Evolutionary conservation across 1,140 invertebrate species (phyloP).

Genomic region (Aphelinus certus): DNA sequence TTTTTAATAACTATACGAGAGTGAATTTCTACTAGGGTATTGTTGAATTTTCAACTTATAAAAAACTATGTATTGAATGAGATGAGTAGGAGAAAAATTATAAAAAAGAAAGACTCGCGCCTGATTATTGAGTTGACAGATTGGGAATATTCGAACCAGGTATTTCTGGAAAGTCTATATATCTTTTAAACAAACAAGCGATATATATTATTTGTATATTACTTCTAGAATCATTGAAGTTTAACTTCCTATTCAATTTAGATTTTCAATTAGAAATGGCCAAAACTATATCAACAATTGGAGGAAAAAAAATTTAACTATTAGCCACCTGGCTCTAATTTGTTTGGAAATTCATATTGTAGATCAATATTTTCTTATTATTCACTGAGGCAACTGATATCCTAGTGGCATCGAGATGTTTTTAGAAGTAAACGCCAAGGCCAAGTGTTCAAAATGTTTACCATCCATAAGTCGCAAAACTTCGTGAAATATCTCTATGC

Average conservation of each 20-base stretch:
- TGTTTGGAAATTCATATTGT: slow-evolving; percentile 23
- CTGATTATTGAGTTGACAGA: background rate
- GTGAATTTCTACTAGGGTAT: slow-evolving; percentile 15
- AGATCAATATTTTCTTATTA: slow-evolving; percentile 13
- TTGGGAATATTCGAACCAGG: background rate
- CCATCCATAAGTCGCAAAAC: slow-evolving; percentile 8
- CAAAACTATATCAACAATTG: slow-evolving; percentile 35
- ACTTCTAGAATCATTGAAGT: slow-evolving; percentile 6
- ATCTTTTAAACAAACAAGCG: slow-evolving; percentile 21
- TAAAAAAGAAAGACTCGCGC: background rate
- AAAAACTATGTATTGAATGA: background rate
- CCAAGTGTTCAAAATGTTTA: slow-evolving; percentile 25
- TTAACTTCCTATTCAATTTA: background rate
- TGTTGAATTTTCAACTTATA: background rate
- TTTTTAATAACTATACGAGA: background rate
- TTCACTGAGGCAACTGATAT: slow-evolving; percentile 7
- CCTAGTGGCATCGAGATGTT: background rate
- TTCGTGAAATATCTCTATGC: slow-evolving; percentile 24
- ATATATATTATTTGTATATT: slow-evolving; percentile 29
- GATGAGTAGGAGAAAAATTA: slow-evolving; percentile 1
- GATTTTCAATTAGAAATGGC: slow-evolving; percentile 28
- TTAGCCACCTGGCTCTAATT: background rate
- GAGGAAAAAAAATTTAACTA: slow-evolving; percentile 28
- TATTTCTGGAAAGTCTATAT: slow-evolving; percentile 3
- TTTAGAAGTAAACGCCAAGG: slow-evolving; percentile 28